Percentiles rank a stretch among this genome's conserved stretches.
Evolutionary conservation across 2,113 vertebrate genomes (phyloP).

Genomic region (Brachyistius frenatus): DNA sequence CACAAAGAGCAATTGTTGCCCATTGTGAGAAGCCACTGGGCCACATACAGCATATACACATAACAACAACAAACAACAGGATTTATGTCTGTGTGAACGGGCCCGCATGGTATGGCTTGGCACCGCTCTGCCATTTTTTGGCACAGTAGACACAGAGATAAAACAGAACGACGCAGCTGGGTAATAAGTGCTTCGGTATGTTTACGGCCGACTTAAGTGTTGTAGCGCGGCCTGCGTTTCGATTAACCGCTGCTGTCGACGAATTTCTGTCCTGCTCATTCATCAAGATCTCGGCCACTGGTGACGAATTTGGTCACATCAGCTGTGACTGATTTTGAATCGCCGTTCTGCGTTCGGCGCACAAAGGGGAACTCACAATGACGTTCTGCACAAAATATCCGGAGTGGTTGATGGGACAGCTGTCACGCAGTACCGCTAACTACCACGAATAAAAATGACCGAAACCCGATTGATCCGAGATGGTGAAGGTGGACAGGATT

Average conservation of each 20-base stretch:
- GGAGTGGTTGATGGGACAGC: too few species aligned
- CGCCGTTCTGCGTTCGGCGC: too few species aligned
- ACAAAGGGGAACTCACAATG: too few species aligned
- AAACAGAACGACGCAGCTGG: slow-evolving; percentile 27
- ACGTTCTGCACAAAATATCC: too few species aligned
- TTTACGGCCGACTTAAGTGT: slow-evolving; percentile 33
- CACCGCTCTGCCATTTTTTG: slow-evolving; percentile 18
- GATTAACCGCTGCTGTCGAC: slow-evolving; percentile 25
- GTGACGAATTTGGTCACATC: too few species aligned
- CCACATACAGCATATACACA: slow-evolving; percentile 56
- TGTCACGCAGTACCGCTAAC: too few species aligned
- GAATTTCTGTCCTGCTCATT: slow-evolving; percentile 38
- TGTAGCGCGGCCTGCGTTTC: slow-evolving; percentile 36
- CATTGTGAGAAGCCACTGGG: slow-evolving; percentile 53
- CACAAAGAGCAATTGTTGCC: slow-evolving; percentile 72
- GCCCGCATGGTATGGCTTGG: slow-evolving; percentile 44
- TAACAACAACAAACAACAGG: slow-evolving; percentile 62
- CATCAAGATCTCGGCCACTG: background rate
- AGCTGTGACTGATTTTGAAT: too few species aligned
- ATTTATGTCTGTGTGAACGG: slow-evolving; percentile 51
- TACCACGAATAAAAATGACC: too few species aligned
- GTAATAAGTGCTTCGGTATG: slow-evolving; percentile 41
- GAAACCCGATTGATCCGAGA: too few species aligned
- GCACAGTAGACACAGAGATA: slow-evolving; percentile 18
- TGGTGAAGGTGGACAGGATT: too few species aligned